Evolutionary conservation across 2,888 invertebrate genomes (phyloP), one percentile per base, ranked within the genome.

Genomic region (Gasteruption jaculator): DNA sequence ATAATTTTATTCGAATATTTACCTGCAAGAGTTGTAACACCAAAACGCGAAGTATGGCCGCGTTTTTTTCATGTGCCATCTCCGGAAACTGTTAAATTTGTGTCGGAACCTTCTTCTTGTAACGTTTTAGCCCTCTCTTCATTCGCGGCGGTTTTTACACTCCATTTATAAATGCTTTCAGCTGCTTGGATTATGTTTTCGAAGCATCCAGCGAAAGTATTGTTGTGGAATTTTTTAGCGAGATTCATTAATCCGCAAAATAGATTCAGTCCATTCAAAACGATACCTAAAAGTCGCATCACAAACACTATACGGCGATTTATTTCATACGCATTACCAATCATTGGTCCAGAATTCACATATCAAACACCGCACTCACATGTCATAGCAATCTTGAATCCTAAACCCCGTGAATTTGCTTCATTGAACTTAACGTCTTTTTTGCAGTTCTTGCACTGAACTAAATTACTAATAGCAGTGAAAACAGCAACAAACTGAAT

Each of bases 191-290:
- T 37, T 24, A 41, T n/a, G n/a, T 43, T 38, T 29, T 37, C 18
- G 24, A 50, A 27, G 22, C 43, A 41, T 34, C 24, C 32, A 25
- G 26, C 38, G 22, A 42, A 48, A 30, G 43, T 43, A 16, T 39
- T 25, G n/a, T 24, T 19, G 21, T 40, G n/a, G 6, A 38, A 26
- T 21, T 38, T 38, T 37, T 35, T 25, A 6, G 34, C 31, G 12
- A 48, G 22, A 34, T 49, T 43, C 51, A 54, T 45, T 22, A n/a
- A n/a, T n/a, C 39, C 41, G 35, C 49, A 47, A 49, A 54, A 56
- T 12, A 56, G 32, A 41, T 56, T 56, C 15, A 56, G 37, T 16
- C 54, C 49, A 44, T 54, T 41, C 41, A 46, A 36, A 40, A 32
- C 47, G 32, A 53, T 30, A 15, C 50, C 48, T 15, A 55, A 19